Evolutionary conservation across 2,888 invertebrate species (phyloP).

Genomic region (Phragmatobia fuliginosa): DNA sequence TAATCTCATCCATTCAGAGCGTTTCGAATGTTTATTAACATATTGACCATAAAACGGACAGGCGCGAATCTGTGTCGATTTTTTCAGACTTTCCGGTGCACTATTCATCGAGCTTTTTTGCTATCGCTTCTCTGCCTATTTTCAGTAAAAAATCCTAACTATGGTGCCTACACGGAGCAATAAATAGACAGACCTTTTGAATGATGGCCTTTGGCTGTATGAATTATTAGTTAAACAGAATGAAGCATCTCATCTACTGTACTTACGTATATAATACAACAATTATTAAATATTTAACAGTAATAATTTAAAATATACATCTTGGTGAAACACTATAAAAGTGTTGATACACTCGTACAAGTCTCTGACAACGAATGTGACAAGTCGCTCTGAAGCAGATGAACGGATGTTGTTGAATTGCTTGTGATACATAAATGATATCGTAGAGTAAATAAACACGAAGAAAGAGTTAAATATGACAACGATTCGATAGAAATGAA

Average conservation of each 20-base stretch:
- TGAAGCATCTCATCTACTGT: too few species aligned
- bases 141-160: conserved; percentile 54
- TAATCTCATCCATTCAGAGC: conserved; percentile 74
- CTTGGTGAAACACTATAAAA: background rate
- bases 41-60: conserved; percentile 78
- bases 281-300: background rate
- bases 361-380: background rate
- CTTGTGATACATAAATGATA: conserved; percentile 30
- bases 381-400: conserved; percentile 2
- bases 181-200: conserved; percentile 38
- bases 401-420: conserved; percentile 21
- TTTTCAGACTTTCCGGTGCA: conserved; percentile 73
- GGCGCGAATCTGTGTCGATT: conserved; percentile 72
- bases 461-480: conserved; percentile 50
- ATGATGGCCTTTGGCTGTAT: background rate
- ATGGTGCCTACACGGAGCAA: conserved; percentile 56
- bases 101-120: conserved; percentile 71
- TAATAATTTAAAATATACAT: background rate
- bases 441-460: conserved; percentile 36
- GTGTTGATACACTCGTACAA: background rate
- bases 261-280: background rate
- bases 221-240: background rate
- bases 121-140: conserved; percentile 58
- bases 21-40: conserved; percentile 82
- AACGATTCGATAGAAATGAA: conserved; percentile 71